These are phyloP conservation scores for Pachypeltis micranthus DNA, from an alignment of 1,140 invertebrate genomes.

Conservation along the genomic window DNA sequence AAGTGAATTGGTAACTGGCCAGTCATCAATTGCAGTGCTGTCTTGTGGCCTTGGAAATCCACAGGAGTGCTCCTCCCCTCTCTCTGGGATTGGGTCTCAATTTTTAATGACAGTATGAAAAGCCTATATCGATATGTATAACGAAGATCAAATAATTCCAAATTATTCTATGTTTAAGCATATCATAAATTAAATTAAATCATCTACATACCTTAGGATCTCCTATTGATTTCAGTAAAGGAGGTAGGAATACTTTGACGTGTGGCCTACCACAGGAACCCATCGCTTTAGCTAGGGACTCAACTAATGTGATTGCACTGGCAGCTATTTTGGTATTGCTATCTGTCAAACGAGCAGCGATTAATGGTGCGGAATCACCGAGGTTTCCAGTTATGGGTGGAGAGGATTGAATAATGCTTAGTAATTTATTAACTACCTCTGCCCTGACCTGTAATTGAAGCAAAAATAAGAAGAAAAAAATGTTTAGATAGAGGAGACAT, in stretches of 20 bases:
- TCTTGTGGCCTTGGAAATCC: no score
- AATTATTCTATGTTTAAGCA: no score
- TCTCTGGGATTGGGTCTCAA: no score
- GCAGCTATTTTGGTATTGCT: slow-evolving; percentile 85
- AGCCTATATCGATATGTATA: no score
- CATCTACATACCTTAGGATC: slow-evolving; percentile 66
- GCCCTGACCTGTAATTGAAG: slow-evolving; percentile 49
- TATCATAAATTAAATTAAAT: no score
- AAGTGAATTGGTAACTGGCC: no score
- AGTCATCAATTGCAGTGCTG: no score
- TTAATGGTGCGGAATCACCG: slow-evolving; percentile 66
- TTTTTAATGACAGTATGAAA: no score
- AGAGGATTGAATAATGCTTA: slow-evolving; percentile 57
- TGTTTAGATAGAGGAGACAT: no score
- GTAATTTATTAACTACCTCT: slow-evolving; percentile 70
- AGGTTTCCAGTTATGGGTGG: slow-evolving; percentile 70
- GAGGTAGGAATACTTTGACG: slow-evolving; percentile 67
- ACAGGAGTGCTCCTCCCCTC: no score
- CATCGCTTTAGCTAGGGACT: slow-evolving; percentile 63
- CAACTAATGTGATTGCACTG: slow-evolving; percentile 66
- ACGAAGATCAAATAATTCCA: no score
- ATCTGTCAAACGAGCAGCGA: slow-evolving; percentile 64
- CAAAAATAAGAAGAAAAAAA: no score
- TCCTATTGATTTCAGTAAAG: slow-evolving; percentile 60
- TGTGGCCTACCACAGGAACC: slow-evolving; percentile 63